Percentiles rank a stretch among this genome's conserved stretches.
Conservation (phyloP, 2,888 invertebrate genomes). For the Xylophagus ater region DNA sequence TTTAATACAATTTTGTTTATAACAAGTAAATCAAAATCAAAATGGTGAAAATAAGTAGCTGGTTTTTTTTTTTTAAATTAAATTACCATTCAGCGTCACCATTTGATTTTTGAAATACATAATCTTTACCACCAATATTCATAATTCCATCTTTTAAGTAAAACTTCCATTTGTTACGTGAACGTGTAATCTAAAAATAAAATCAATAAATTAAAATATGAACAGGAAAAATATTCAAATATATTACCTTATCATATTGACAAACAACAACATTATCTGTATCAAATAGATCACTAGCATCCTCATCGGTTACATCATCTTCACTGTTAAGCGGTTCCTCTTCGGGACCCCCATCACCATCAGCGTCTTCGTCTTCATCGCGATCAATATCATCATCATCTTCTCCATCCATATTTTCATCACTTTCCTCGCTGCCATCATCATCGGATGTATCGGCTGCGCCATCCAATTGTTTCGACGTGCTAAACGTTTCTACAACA, state of each 20-base stretch:
- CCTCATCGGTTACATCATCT: slow-evolving; percentile 96
- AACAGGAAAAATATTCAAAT: background rate
- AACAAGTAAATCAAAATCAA: no score
- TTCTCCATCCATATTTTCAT: slow-evolving; percentile 55
- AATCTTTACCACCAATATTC: slow-evolving; percentile 97
- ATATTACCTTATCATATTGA: slow-evolving; percentile 89
- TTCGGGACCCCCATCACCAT: slow-evolving; percentile 55
- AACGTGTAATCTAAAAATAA: slow-evolving; percentile 75
- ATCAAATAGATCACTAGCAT: slow-evolving; percentile 89
- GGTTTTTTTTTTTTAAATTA: no score
- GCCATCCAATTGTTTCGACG: slow-evolving; percentile 48
- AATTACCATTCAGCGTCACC: slow-evolving; percentile 99
- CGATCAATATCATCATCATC: slow-evolving; percentile 63
- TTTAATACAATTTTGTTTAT: no score
- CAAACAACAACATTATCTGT: slow-evolving; percentile 99
- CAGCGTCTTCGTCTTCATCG: slow-evolving; percentile 53
- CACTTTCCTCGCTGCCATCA: slow-evolving; percentile 67
- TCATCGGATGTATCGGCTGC: slow-evolving; percentile 62
- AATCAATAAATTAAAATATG: slow-evolving; percentile 7
- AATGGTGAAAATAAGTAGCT: no score
- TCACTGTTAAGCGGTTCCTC: slow-evolving; percentile 93
- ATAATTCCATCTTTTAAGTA: slow-evolving; percentile 99
- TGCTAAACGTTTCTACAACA: slow-evolving; percentile 29
- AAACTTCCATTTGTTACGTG: slow-evolving; percentile 99
- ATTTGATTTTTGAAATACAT: slow-evolving; percentile 95